Base-by-base conservation (phyloP, 2,113 vertebrate species). In the Erinaceus europaeus region DNA sequence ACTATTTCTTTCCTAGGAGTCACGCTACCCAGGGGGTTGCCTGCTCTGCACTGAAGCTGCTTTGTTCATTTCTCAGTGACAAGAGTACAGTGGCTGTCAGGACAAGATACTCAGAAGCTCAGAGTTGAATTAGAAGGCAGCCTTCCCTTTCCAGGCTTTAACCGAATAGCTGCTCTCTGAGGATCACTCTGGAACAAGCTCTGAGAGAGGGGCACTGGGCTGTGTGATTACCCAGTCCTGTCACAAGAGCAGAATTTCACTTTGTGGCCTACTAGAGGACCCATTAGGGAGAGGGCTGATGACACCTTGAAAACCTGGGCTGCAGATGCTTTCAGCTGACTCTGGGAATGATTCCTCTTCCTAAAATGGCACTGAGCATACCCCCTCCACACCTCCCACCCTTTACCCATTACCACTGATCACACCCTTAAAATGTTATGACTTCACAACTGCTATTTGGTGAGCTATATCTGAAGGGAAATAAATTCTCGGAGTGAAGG, bases 61-160 rank as follows among this genome's bases (percentile, higher is more conserved):
- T 93, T 86, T 92, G 86, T 86, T 93, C 74, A 61, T 84, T 84
- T 93, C 75, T 62, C 46, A 67, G 90, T 74, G 86, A 90, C 84
- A 78, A 69, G 48, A 34, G 59, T 42, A 68, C 83, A 32, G 9
- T 40, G 64, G 42, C 73, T 90, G 64, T 84, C 86, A 77, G 50
- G 77, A 81, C 59, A 78, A 75, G 74, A 71, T 64, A 17, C 61
- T 59, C 62, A 69, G 89, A 84, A 91, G 59, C 53, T 59, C 50
- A 57, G 53, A 52, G 61, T 27, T 46, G 50, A 90, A 72, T 91
- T 20, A 48, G 40, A 84, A 91, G 64, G 4, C 89, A 78, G 36
- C 10, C 11, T 78, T 55, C 38, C 29, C 42, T 91, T 50, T 29
- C 44, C 25, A n/a, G 21, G 34, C 79, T 71, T 44, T 53, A 68